These are phyloP conservation scores for Cyprinus carpio DNA, from an alignment of 2,113 vertebrate genomes.

Conservation along the genomic window DNA sequence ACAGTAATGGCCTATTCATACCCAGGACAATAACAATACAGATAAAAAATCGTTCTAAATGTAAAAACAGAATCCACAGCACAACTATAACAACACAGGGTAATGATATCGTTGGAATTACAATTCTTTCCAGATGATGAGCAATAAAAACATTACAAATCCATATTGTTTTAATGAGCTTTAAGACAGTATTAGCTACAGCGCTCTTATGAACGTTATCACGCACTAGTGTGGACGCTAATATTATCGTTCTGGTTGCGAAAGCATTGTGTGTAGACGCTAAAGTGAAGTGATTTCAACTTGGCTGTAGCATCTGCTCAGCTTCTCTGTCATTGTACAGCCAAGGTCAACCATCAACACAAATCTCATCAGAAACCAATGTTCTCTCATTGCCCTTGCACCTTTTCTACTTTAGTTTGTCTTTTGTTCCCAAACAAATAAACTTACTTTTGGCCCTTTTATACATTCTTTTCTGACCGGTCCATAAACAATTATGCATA, in stretches of 20 bases:
- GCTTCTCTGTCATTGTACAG: background rate
- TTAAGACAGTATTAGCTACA: no score
- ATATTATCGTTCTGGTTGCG: no score
- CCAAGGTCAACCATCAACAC: background rate
- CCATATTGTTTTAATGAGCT: no score
- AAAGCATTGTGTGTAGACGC: background rate
- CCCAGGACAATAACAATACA: background rate
- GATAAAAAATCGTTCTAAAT: background rate
- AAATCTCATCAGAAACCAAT: background rate
- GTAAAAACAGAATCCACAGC: background rate
- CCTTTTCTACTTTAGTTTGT: background rate
- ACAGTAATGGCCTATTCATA: background rate
- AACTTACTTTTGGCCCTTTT: background rate
- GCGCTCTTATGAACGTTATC: no score
- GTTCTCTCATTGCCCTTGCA: background rate
- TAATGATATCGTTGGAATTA: background rate
- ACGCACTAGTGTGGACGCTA: no score
- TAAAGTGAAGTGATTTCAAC: background rate
- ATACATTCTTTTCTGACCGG: background rate
- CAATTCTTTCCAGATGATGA: no score
- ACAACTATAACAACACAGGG: no score
- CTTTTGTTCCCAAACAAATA: background rate
- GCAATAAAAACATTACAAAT: no score
- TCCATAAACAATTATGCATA: background rate
- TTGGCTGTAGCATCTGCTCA: background rate